phyloP scores from a whole-genome alignment of 2,888 invertebrate genomes.

The Cephus runcator region DNA sequence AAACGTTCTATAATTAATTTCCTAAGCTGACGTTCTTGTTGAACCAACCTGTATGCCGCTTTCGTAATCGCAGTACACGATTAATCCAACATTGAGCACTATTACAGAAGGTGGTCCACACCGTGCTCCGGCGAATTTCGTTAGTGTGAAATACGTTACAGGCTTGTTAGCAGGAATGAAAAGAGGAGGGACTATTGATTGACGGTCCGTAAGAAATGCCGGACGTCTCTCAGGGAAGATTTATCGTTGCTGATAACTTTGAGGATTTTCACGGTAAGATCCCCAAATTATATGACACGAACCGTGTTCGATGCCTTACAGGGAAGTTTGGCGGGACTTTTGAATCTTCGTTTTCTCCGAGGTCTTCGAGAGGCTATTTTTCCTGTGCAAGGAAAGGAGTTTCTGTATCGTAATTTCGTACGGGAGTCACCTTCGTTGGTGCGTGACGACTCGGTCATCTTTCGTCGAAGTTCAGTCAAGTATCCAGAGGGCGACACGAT shows the following conservation, averaged over 20 bases:
- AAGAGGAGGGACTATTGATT: slow-evolving; percentile 39
- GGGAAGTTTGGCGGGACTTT: background rate
- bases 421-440: slow-evolving; percentile 8
- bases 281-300: slow-evolving; percentile 35
- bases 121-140: slow-evolving; percentile 4
- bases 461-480: background rate
- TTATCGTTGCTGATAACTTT: slow-evolving; percentile 34
- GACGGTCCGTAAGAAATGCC: slow-evolving; percentile 32
- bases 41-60: background rate
- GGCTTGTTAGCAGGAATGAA: slow-evolving; percentile 18
- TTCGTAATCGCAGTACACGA: slow-evolving; percentile 4
- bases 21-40: background rate
- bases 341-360: background rate
- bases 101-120: slow-evolving; percentile 2
- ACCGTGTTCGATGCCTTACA: slow-evolving; percentile 16
- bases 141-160: slow-evolving; percentile 1
- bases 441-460: background rate
- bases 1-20: background rate
- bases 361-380: background rate
- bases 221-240: slow-evolving; percentile 19
- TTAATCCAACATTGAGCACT: slow-evolving; percentile 7
- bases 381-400: background rate
- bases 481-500: slow-evolving; percentile 4
- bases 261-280: slow-evolving; percentile 34
- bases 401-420: background rate